Base-by-base conservation (phyloP, 2,888 invertebrate species). In the Ichneumon xanthorius region DNA sequence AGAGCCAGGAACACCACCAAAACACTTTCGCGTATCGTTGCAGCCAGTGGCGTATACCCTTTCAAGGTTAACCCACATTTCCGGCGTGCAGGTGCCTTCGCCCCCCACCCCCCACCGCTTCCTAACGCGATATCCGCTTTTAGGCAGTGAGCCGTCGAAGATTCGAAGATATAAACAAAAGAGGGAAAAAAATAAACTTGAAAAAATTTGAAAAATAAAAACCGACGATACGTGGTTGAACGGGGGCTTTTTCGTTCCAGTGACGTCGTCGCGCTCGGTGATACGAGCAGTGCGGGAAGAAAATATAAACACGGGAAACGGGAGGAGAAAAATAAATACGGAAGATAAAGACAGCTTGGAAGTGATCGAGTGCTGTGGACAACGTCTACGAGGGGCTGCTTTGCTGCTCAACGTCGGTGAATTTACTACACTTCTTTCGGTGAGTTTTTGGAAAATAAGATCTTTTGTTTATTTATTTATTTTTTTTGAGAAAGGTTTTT, bases 11-110 rank as follows among this genome's bases (percentile, higher is more conserved):
- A 33, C 91, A 90, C 91, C 91, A 90, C 92, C 92, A 92, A 93
- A 93, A 93, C 93, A 92, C 92, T 92, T 92, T 92, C 92, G 92
- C 91, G 91, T 91, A 92, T 90, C 92, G 90, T 91, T 91, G 90
- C 91, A 89, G 89, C 92, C 92, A 90, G 91, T 90, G 86, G 40
- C 76, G 71, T 72, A 53, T 55, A 77, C 14, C 77, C 89, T 90
- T 93, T 93, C 93, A 93, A 93, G 93, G 93, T 93, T 93, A 93
- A 93, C 92, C 91, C 89, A 90, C 88, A 91, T 90, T 90, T 90
- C 86, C 88, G 87, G 82, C 86, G 85, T 85, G 82, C 84, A 87
- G 79, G 84, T 88, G 88, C 81, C 81, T 73, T 40, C 45, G 26
- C 26, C 5, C 26, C 53, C 48, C 48, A n/a, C 53, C 22, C 65